Evolutionary conservation across 2,888 invertebrate genomes (phyloP), one percentile per base, ranked within the genome.

Genomic region (Pharmacophagus antenor): DNA sequence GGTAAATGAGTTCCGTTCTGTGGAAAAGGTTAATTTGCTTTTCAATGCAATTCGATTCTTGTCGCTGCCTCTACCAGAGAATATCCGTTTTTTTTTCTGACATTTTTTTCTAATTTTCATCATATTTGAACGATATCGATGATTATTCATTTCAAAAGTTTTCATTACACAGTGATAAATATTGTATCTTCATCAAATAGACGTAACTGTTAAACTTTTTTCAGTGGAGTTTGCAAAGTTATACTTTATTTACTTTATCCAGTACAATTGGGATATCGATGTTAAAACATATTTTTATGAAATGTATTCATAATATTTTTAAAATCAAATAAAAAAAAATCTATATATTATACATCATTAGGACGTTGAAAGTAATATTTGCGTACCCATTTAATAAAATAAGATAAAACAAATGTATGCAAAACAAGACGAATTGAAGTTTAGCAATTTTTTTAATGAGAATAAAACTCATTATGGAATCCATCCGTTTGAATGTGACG

Each of bases 1-100:
- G 85, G 81, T 86, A 88, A 88, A 88, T 88, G 87, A 87, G 84
- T 85, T 88, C 82, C 80, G 77, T 74, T 74, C 69, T 75, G 72
- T 67, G 76, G 74, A 77, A 79, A n/a, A 84, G 80, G 84, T 82
- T 87, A 84, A 88, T 86, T 88, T 84, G 81, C 79, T 83, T 83
- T 82, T 79, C 80, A 77, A n/a, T n/a, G n/a, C n/a, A n/a, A 73
- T 73, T 67, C 62, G 70, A 72, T 79, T 81, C 80, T 80, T 77
- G 79, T 79, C 76, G 68, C 66, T 70, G 63, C 67, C 69, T 71
- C 70, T 70, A 66, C 70, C 75, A 67, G 70, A 73, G 73, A 77
- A 79, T 70, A 70, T 67, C 56, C 8, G 18, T 49, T 50, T 50
- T 27, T 49, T 42, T 42, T 42, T 42, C 3, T 42, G 17, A 42